Evolutionary conservation across 2,888 invertebrate genomes (phyloP), one percentile per base, ranked within the genome.

Genomic region (Hirtodrosophila trivittata): DNA sequence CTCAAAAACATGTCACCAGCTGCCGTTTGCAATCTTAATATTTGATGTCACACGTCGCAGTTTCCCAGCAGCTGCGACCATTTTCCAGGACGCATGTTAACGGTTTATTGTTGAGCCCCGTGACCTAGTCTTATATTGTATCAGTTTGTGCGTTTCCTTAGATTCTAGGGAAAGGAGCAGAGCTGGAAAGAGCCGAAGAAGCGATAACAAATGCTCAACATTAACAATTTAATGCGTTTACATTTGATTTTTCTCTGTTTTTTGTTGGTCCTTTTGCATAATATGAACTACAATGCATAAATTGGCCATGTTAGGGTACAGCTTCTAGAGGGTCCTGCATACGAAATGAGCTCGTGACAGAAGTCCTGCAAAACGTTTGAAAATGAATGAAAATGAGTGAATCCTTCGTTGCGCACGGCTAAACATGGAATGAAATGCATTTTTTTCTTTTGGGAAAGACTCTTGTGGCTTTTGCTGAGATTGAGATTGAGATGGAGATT

Each of bases 1-100:
- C 51, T 59, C 18, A 63, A 51, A 63, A 70, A 67, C 54, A 55
- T 71, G 77, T 68, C 72, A 77, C 59, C 82, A 82, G 67, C 86
- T 86, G 87, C 74, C 82, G 65, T 65, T 66, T 70, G 62, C 78
- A 84, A 86, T 87, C 82, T 80, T 86, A 86, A 86, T 86, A 86
- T 87, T 86, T 84, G 77, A 86, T 86, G 85, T 73, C 65, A 69
- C 71, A 70, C 73, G 66, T 65, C 75, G 75, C 72, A 71, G 57
- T 51, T 42, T 56, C 30, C 41, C 32, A 41, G 50, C 86, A 86
- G 77, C 70, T 84, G 86, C 25, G 84, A 52, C 66, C 66, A 26
- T 52, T 33, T 28, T 52, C 10, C 12, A 2, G 25, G 30, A 43
- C 54, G 56, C 55, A 52, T 65, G 72, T 52, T 68, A 68, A 71